phyloP scores from a whole-genome alignment of 2,113 vertebrate genomes.

The Oreochromis niloticus region DNA sequence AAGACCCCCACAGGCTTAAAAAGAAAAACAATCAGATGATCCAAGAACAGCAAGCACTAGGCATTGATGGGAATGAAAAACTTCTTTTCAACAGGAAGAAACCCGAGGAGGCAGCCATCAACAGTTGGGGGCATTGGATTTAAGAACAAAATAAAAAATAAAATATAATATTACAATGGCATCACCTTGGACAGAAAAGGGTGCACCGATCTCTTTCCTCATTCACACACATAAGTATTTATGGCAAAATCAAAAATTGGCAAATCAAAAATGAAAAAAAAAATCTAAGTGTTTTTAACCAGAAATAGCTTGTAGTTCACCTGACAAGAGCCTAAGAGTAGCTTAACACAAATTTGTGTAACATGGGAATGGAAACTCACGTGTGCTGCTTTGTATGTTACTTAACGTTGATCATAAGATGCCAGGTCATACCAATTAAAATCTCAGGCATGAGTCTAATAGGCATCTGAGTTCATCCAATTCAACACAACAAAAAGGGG shows the following conservation, averaged over 20 bases:
- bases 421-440: not conserved
- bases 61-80: not conserved
- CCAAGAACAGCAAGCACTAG: not conserved
- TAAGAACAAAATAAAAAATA: not conserved
- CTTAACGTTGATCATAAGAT: not conserved
- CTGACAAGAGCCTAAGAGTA: not conserved
- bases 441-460: not conserved
- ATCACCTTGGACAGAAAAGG: not conserved
- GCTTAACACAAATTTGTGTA: not conserved
- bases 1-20: not conserved
- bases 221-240: not conserved
- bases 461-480: not conserved
- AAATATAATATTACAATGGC: not conserved
- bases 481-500: not conserved
- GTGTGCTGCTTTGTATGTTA: not conserved
- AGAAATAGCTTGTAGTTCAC: not conserved
- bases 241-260: not conserved
- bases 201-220: not conserved
- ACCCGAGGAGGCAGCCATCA: not conserved
- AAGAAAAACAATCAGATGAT: not conserved
- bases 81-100: not conserved
- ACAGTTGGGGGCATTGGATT: not conserved
- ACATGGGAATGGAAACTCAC: not conserved
- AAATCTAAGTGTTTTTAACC: not conserved
- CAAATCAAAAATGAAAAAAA: not conserved